Percentiles rank a stretch among this genome's conserved stretches.
phyloP scores from a whole-genome alignment of 2,797 vertebrate species.

The Sardinella longiceps region DNA sequence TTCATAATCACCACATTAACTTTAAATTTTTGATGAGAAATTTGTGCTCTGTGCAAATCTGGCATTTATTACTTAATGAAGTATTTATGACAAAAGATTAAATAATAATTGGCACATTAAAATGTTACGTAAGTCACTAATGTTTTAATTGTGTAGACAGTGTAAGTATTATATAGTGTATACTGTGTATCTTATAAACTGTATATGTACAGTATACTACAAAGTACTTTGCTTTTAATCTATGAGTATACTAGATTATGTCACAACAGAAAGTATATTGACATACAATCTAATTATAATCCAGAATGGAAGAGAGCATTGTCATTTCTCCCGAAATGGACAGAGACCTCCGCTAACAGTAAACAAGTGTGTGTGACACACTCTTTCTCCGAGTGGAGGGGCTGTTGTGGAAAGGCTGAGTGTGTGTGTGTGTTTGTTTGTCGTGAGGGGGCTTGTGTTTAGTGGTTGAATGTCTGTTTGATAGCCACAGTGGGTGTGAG shows the following conservation, averaged over 20 bases:
- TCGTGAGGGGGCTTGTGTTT: background rate
- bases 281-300: background rate
- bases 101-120: background rate
- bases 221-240: too few relatives aligned
- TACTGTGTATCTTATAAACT: too few relatives aligned
- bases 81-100: background rate
- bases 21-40: background rate
- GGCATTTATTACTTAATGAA: background rate
- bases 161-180: background rate
- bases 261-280: background rate
- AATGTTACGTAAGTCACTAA: background rate
- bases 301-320: background rate
- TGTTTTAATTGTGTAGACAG: background rate
- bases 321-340: background rate
- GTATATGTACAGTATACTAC: too few relatives aligned
- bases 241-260: background rate
- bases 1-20: background rate
- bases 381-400: slow-evolving; percentile 21
- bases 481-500: background rate
- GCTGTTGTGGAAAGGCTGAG: slow-evolving; percentile 8
- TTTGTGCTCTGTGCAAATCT: background rate
- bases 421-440: slow-evolving; percentile 14
- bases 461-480: background rate
- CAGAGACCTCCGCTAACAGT: background rate
- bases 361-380: slow-evolving; percentile 14